Evolutionary conservation across 2,888 invertebrate species (phyloP), one percentile per base, ranked within the genome.

Genomic region (Agrochola circellaris): DNA sequence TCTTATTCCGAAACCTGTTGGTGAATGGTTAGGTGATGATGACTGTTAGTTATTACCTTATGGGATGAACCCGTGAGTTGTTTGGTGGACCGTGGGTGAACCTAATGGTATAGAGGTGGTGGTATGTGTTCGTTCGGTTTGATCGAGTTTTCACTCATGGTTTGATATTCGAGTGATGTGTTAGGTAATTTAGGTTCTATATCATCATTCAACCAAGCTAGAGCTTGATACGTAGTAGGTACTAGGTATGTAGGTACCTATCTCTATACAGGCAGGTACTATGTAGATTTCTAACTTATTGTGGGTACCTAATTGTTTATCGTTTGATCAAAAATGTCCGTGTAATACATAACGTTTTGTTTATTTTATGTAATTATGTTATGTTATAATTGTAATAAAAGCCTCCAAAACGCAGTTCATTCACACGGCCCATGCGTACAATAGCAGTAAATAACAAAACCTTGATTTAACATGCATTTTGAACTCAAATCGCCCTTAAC

Each of bases 1-100:
- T 93, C 93, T 95, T 93, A 96, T 91, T 91, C 94, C 93, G 92
- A 96, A 95, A 94, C 96, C 96, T 96, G 96, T 94, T 89, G 93
- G 90, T 90, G 92, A 89, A 90, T 84, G 88, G 87, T 89, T 79
- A 78, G 87, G 85, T 91, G 91, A 86, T 88, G 91, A 87, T 89
- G 90, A 91, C 90, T 88, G 91, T 90, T 90, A 88, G 86, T 81
- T 51, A 48, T 66, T 30, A 65, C 71, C 81, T 34, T 64, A 61
- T 73, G 86, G 71, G 68, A 73, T 84, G 83, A 38, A 65, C 72
- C 79, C 72, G 58, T 86, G 65, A 71, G 13, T 51, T 23, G 79
- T n/a, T 51, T 56, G n/a, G 45, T 82, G 85, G 56, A 75, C 72
- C 69, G 26, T 79, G 79, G 65, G 67, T 76, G 80, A 75, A 68